phyloP scores from a whole-genome alignment of 1,140 invertebrate species.

The Colletes gigas region DNA sequence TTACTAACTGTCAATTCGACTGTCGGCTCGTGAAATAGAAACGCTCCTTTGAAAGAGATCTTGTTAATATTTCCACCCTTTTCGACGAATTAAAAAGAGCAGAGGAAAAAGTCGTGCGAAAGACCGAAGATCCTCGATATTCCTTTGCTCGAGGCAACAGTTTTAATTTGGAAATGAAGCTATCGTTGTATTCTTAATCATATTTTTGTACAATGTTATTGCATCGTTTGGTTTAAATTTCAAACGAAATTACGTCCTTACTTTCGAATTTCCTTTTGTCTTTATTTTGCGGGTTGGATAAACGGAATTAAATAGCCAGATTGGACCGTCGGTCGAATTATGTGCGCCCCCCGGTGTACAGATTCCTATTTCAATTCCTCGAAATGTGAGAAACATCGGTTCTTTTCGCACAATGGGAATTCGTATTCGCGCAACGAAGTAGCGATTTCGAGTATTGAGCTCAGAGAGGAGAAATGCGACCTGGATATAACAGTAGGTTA shows the following conservation, averaged over 20 bases:
- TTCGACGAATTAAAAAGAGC: background rate
- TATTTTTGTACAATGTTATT: no score
- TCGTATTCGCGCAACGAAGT: background rate
- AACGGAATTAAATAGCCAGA: no score
- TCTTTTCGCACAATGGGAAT: background rate
- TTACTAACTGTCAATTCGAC: conserved; percentile 9
- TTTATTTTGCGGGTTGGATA: no score
- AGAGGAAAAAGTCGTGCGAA: background rate
- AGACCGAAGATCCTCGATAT: background rate
- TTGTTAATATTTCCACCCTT: background rate
- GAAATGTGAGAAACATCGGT: background rate
- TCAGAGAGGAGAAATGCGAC: background rate
- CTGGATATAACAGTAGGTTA: background rate
- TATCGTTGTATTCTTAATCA: no score
- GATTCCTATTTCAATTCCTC: background rate
- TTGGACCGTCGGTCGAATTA: no score
- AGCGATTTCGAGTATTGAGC: background rate
- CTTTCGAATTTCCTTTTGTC: no score
- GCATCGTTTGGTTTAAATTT: no score
- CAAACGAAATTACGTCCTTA: no score
- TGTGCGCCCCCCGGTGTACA: no score
- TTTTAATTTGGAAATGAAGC: background rate
- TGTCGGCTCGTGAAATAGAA: background rate
- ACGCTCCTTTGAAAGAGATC: background rate
- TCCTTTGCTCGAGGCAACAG: background rate